These are phyloP conservation scores for Harpagoxenus sublaevis DNA, from an alignment of 2,888 invertebrate genomes.

Conservation along the genomic window DNA sequence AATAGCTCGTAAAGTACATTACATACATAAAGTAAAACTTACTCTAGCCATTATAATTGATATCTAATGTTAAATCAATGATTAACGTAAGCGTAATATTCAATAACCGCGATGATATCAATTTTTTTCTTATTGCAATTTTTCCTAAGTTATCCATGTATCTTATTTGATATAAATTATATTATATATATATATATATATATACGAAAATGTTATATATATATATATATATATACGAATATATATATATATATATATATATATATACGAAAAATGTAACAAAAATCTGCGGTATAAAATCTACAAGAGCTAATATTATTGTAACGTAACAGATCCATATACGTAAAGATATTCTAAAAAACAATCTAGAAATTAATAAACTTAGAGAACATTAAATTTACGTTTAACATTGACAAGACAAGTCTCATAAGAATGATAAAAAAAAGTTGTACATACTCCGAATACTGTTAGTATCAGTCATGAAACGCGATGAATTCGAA, in stretches of 20 bases:
- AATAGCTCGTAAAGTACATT: not conserved
- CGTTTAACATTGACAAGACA: not conserved
- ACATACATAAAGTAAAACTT: not conserved
- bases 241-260: too few species aligned
- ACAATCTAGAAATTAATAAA: not conserved
- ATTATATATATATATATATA: not conserved
- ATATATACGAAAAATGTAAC: slow-evolving; percentile 46
- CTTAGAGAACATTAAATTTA: not conserved
- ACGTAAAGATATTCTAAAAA: slow-evolving; percentile 27
- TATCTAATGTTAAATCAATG: slow-evolving; percentile 5
- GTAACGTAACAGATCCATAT: slow-evolving; percentile 9
- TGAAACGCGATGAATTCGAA: not conserved
- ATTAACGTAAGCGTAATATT: slow-evolving; percentile 11
- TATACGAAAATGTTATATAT: too few species aligned
- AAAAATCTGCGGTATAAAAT: slow-evolving; percentile 34
- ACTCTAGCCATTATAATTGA: not conserved
- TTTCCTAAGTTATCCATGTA: not conserved
- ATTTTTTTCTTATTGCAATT: not conserved
- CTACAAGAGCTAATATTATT: slow-evolving; percentile 33
- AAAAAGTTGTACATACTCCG: not conserved
- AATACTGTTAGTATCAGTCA: slow-evolving; percentile 13
- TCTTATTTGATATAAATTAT: slow-evolving; percentile 44
- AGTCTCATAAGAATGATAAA: not conserved
- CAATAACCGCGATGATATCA: not conserved
- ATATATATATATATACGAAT: too few species aligned